Percentiles rank a stretch among this genome's conserved stretches.
phyloP scores from a whole-genome alignment of 2,888 invertebrate genomes.

The Ochropacha duplaris region DNA sequence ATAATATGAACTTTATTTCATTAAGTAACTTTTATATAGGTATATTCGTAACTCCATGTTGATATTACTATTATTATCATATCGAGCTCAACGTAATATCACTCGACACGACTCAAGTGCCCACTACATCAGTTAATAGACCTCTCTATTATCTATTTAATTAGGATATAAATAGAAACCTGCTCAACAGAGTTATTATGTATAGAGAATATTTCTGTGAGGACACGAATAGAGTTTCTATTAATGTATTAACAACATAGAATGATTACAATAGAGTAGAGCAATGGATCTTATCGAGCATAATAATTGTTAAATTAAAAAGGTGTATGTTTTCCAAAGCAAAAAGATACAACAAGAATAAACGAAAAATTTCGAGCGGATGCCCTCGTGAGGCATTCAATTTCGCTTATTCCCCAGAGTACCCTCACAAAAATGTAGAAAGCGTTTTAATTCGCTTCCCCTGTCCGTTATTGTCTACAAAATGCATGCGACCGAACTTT shows the following conservation, averaged over 20 bases:
- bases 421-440: constrained; percentile 10
- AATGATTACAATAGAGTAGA: not conserved
- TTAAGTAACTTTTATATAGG: not conserved
- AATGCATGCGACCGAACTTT: constrained; percentile 46
- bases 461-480: constrained; percentile 40
- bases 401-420: not conserved
- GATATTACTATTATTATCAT: not conserved
- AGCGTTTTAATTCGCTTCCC: constrained; percentile 34
- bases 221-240: not conserved
- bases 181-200: not conserved
- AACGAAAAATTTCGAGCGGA: not conserved
- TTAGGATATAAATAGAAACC: not conserved
- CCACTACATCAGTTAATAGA: not conserved
- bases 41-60: not conserved
- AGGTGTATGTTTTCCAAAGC: too few species aligned
- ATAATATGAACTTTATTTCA: not conserved
- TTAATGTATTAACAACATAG: too few species aligned
- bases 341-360: too few species aligned
- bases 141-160: not conserved
- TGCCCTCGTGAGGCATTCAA: not conserved
- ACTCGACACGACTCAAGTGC: not conserved
- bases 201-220: not conserved
- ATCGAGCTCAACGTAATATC: not conserved
- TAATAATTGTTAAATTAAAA: too few species aligned
- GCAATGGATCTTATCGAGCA: not conserved